phyloP scores from a whole-genome alignment of 2,888 invertebrate genomes.

The Pelosia muscerda region DNA sequence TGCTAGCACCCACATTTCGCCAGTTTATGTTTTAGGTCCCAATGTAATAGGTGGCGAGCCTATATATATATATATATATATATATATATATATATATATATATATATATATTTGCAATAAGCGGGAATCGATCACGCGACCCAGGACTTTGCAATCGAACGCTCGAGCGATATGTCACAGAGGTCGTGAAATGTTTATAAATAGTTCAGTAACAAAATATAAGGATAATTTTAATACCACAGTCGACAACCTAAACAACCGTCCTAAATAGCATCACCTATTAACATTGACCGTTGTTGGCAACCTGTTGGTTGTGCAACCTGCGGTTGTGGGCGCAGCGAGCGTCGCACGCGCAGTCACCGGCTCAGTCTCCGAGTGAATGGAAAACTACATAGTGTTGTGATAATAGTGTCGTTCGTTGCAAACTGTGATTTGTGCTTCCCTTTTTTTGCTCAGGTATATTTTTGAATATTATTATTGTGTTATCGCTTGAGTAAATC shows the following conservation, averaged over 20 bases:
- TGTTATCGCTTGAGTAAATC: background rate
- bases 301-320: conserved; percentile 48
- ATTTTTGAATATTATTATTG: conserved; percentile 17
- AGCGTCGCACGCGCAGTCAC: conserved; percentile 47
- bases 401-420: conserved; percentile 40
- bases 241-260: conserved; percentile 6
- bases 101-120: too few species aligned
- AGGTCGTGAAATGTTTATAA: too few species aligned
- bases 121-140: too few species aligned
- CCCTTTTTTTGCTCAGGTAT: conserved; percentile 37
- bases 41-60: too few species aligned
- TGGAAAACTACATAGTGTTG: conserved; percentile 47
- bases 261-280: conserved; percentile 53
- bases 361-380: conserved; percentile 43
- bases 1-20: too few species aligned
- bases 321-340: conserved; percentile 26
- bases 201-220: background rate
- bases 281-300: conserved; percentile 67
- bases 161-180: too few species aligned
- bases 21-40: too few species aligned
- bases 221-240: background rate
- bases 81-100: too few species aligned
- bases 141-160: too few species aligned
- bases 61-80: too few species aligned
- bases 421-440: conserved; percentile 36